Percentiles rank a stretch among this genome's conserved stretches.
Evolutionary conservation across 2,113 vertebrate species (phyloP).

Genomic region (Anarrhichthys ocellatus): DNA sequence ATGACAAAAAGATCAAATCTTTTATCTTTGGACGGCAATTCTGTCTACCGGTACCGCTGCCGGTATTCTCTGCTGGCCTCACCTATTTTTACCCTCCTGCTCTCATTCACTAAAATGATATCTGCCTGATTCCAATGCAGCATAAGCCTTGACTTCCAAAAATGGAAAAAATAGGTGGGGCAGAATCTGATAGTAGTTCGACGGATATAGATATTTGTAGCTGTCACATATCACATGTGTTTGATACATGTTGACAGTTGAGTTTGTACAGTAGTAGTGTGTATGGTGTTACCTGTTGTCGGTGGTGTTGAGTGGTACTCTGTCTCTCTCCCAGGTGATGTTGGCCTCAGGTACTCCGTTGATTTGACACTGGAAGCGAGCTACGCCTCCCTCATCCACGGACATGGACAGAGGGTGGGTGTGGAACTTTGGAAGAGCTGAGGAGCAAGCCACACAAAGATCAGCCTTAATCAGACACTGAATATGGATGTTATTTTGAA

Average conservation of each 20-base stretch:
- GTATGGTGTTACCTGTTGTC: conserved; percentile 58
- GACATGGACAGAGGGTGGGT: conserved; percentile 77
- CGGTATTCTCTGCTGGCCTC: background rate
- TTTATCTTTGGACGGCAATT: background rate
- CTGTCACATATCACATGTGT: background rate
- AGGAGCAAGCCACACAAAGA: background rate
- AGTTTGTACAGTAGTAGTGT: background rate
- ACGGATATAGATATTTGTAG: background rate
- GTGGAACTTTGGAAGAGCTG: conserved; percentile 82
- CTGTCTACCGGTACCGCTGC: too few species aligned
- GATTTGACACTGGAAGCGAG: conserved; percentile 80
- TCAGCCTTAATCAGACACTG: background rate
- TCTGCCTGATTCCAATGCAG: background rate
- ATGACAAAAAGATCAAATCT: background rate
- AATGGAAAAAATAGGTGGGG: background rate
- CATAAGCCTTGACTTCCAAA: background rate
- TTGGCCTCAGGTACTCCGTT: conserved; percentile 81
- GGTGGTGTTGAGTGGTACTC: conserved; percentile 53
- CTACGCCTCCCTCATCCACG: conserved; percentile 78
- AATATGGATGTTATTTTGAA: background rate
- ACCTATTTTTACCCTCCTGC: background rate
- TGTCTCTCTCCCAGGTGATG: conserved; percentile 83
- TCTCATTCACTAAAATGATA: background rate
- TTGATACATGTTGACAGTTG: background rate
- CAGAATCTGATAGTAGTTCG: background rate